phyloP scores from a whole-genome alignment of 2,113 vertebrate species.

The Trogon melanurus region DNA sequence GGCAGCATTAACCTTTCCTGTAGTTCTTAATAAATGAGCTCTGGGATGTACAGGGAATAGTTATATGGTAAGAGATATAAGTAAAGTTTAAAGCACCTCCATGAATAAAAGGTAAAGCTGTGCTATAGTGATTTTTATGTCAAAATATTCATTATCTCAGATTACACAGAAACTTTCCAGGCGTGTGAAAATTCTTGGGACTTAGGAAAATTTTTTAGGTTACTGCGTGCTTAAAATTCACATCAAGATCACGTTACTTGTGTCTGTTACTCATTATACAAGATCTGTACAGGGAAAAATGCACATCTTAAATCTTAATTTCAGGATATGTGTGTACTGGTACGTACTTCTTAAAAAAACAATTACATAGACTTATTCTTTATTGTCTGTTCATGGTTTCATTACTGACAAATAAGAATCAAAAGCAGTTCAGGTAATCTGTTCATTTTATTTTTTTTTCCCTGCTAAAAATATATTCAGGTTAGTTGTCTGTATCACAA shows the following conservation, averaged over 20 bases:
- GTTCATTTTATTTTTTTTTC: neutral
- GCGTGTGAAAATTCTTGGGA: neutral
- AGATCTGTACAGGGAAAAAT: neutral
- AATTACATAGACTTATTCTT: neutral
- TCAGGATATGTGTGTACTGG: neutral
- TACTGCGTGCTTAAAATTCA: neutral
- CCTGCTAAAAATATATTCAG: neutral
- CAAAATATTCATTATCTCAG: neutral
- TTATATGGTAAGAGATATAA: neutral
- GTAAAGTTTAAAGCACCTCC: neutral
- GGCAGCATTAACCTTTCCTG: neutral
- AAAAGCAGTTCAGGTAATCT: neutral
- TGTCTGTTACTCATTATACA: neutral
- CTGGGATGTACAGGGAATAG: neutral
- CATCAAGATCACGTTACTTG: neutral
- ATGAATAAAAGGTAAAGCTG: neutral
- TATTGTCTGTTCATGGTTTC: neutral
- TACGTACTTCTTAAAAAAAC: neutral
- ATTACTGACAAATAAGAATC: neutral
- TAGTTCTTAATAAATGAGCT: neutral
- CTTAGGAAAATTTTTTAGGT: neutral
- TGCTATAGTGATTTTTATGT: neutral
- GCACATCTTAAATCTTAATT: neutral
- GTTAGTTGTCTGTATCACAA: neutral
- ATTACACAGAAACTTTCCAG: neutral